Evolutionary conservation across 2,888 invertebrate species (phyloP), one percentile per base, ranked within the genome.

Genomic region (Anthoptus insignis): DNA sequence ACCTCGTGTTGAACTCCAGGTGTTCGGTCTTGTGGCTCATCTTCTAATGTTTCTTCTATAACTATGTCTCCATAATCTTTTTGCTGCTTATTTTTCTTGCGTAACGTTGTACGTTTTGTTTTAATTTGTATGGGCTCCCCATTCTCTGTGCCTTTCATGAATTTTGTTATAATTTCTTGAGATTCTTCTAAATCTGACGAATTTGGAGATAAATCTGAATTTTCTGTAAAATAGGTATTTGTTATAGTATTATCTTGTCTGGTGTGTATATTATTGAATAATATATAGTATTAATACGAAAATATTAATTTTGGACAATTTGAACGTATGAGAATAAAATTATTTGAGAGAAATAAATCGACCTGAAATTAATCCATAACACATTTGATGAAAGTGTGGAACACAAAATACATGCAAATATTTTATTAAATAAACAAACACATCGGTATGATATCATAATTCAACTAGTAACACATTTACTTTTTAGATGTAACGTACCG

Each of bases 111-210:
- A 73, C 94, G 77, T 79, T 94, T 95, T 1, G 94, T 95, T 81
- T 94, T 93, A 16, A 94, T 87, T 83, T 93, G 92, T 66, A 88
- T 91, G 7, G 94, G 93, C 82, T 94, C 94, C n/a, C 84, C 82
- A 61, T 89, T 86, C 22, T 91, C 94, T 9, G 94, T 89, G 45
- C 87, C 81, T 79, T 90, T 87, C 71, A 94, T 84, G 73, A 95
- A 95, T 82, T 94, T 95, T 0, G 94, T 95, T 39, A 95, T 81
- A 16, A 95, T 94, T 89, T 95, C 95, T 83, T 94, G 94, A 47
- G 91, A 89, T 90, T 95, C 94, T 85, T 94, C 92, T 42, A 86
- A 70, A 63, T 93, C 93, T 6, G 89, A 93, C 67, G 87, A 86
- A 75, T 82, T 88, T 14, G 88, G 85, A 22, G 88, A 57, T 72